A percentile compares a stretch with the other conserved stretches of the same genome.
These are phyloP conservation scores for Hippocampus abdominalis DNA, from an alignment of 2,113 vertebrate species.

Conservation along the genomic window DNA sequence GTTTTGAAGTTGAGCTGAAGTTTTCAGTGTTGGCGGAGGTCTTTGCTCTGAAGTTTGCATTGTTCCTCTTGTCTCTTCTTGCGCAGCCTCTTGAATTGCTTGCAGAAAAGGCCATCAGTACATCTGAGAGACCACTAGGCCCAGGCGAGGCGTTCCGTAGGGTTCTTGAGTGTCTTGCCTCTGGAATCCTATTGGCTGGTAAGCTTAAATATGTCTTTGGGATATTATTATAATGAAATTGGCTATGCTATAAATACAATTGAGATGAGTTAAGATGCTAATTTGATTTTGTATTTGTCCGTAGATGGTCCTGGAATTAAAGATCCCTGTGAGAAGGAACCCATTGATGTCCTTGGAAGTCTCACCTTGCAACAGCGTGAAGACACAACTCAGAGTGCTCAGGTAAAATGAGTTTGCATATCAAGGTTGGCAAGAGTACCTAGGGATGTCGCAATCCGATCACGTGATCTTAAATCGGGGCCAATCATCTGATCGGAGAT, in stretches of 20 bases:
- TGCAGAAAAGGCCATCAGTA: constrained; percentile 90
- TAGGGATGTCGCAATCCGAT: too few species aligned
- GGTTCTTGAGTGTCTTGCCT: constrained; percentile 90
- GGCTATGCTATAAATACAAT: neutral
- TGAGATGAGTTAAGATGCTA: too few species aligned
- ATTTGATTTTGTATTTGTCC: constrained; percentile 9
- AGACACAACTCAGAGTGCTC: constrained; percentile 94
- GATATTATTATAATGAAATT: neutral
- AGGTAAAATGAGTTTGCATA: constrained; percentile 59
- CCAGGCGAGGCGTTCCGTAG: constrained; percentile 88
- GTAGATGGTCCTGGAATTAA: constrained; percentile 85
- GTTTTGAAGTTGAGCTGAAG: neutral
- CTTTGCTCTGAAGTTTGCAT: neutral
- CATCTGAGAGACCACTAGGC: constrained; percentile 85
- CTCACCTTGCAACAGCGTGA: constrained; percentile 88
- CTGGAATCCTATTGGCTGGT: constrained; percentile 94
- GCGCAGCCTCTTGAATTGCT: constrained; percentile 87
- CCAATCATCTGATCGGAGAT: too few species aligned
- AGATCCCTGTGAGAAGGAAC: constrained; percentile 93
- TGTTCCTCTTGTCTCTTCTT: constrained; percentile 7
- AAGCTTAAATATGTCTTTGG: constrained; percentile 13
- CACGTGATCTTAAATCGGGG: too few species aligned
- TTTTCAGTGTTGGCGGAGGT: neutral
- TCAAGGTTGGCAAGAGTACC: neutral
- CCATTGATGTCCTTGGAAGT: constrained; percentile 78